A percentile compares a stretch with the other conserved stretches of the same genome.
Evolutionary conservation across 2,797 vertebrate genomes (phyloP).

Genomic region (Pangasius mekongensis): DNA sequence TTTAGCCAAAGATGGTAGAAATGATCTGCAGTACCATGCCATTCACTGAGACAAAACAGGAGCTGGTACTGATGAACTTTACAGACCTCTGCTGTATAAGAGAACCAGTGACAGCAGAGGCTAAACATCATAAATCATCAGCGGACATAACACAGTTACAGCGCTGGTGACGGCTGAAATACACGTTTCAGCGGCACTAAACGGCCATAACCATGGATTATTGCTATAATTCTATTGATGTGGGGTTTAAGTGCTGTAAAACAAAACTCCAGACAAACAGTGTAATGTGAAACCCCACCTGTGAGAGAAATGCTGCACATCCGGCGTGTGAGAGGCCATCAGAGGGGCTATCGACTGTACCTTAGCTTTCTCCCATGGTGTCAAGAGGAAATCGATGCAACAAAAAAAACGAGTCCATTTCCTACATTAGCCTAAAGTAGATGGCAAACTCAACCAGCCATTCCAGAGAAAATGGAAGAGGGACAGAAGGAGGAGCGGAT

Average conservation of each 20-base stretch:
- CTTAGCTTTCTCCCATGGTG: conserved; percentile 63
- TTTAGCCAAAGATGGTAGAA: background rate
- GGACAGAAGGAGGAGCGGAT: conserved; percentile 15
- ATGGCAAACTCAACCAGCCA: conserved; percentile 62
- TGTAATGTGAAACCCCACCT: background rate
- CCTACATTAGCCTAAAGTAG: conserved; percentile 61
- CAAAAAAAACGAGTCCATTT: conserved; percentile 74
- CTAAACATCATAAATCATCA: conserved; percentile 43
- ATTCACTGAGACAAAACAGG: conserved; percentile 28
- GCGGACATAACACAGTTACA: conserved; percentile 16
- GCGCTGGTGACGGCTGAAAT: conserved; percentile 16
- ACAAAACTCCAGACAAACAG: conserved; percentile 34
- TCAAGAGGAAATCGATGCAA: conserved; percentile 57
- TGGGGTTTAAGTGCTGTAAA: conserved; percentile 26
- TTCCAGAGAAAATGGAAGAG: conserved; percentile 46
- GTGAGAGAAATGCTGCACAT: conserved; percentile 58
- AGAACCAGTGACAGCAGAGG: conserved; percentile 19
- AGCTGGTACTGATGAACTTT: conserved; percentile 31
- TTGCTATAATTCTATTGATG: conserved; percentile 19
- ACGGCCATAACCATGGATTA: conserved; percentile 1
- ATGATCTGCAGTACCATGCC: background rate
- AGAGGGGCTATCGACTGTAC: conserved; percentile 66
- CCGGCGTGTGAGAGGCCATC: conserved; percentile 47
- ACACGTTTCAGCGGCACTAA: conserved; percentile 14
- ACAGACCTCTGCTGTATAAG: conserved; percentile 24